Evolutionary conservation across 2,797 vertebrate species (phyloP).

Genomic region (Spondyliosoma cantharus): DNA sequence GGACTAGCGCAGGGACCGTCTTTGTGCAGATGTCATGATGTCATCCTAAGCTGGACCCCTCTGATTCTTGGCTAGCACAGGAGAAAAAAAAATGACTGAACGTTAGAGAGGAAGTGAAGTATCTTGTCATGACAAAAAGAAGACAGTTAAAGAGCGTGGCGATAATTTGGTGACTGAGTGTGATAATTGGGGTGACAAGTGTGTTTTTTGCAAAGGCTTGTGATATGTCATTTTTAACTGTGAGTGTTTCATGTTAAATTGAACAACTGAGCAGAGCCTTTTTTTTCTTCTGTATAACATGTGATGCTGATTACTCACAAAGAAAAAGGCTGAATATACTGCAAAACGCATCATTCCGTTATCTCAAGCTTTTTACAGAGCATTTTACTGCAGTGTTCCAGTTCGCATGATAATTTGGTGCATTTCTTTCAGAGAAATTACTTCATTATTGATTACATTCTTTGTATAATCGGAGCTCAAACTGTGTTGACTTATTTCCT

Average conservation of each 20-base stretch:
- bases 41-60: constrained; percentile 60
- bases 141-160: not conserved
- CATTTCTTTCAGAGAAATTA: constrained; percentile 27
- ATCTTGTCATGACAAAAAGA: not conserved
- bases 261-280: constrained; percentile 9
- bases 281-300: constrained; percentile 25
- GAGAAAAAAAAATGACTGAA: constrained; percentile 11
- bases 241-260: constrained; percentile 32
- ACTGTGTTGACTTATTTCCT: constrained; percentile 2
- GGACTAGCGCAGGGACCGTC: constrained; percentile 58
- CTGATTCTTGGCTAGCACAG: constrained; percentile 28
- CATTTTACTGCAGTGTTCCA: constrained; percentile 25
- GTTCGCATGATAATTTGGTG: constrained; percentile 24
- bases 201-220: not conserved
- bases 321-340: not conserved
- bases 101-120: constrained; percentile 2
- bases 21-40: constrained; percentile 77
- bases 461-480: constrained; percentile 13
- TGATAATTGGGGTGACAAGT: not conserved
- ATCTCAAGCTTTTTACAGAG: constrained; percentile 23
- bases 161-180: not conserved
- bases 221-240: not conserved
- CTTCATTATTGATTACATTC: constrained; percentile 34
- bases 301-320: constrained; percentile 26
- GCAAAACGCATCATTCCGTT: constrained; percentile 24